Conservation (phyloP, 2,888 invertebrate species). For the Carcina quercana region DNA sequence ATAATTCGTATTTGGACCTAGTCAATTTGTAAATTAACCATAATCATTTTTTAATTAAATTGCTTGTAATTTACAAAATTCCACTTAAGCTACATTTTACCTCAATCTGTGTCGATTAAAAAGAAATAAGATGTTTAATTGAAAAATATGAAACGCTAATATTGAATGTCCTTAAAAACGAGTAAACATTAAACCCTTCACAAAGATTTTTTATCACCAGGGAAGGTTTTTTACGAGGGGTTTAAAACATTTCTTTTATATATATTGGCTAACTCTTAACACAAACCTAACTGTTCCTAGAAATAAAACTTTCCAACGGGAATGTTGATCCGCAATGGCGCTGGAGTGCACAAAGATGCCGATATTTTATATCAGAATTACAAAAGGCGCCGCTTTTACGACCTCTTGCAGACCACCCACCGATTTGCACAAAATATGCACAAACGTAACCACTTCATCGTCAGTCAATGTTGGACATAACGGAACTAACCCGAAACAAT, state of each 20-base stretch:
- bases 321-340: constrained; percentile 36
- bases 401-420: constrained; percentile 47
- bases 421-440: constrained; percentile 49
- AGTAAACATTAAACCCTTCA: too few species aligned
- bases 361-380: constrained; percentile 54
- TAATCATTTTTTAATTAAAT: too few species aligned
- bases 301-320: constrained; percentile 57
- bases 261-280: constrained; percentile 16
- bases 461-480: constrained; percentile 23
- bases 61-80: too few species aligned
- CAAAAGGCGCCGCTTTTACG: constrained; percentile 51
- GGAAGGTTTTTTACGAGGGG: constrained; percentile 9
- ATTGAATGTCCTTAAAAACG: too few species aligned
- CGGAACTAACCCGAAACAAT: constrained; percentile 19
- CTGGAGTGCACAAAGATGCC: constrained; percentile 45
- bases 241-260: constrained; percentile 5
- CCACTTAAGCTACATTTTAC: too few species aligned
- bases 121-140: too few species aligned
- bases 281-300: constrained; percentile 40
- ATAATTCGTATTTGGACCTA: too few species aligned
- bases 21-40: too few species aligned
- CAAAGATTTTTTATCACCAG: constrained; percentile 33
- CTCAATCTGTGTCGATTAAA: too few species aligned
- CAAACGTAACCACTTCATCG: constrained; percentile 40
- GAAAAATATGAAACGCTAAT: too few species aligned